A percentile compares a stretch with the other conserved stretches of the same genome.
Evolutionary conservation across 1,140 invertebrate species (phyloP).

Genomic region (Musca domestica): DNA sequence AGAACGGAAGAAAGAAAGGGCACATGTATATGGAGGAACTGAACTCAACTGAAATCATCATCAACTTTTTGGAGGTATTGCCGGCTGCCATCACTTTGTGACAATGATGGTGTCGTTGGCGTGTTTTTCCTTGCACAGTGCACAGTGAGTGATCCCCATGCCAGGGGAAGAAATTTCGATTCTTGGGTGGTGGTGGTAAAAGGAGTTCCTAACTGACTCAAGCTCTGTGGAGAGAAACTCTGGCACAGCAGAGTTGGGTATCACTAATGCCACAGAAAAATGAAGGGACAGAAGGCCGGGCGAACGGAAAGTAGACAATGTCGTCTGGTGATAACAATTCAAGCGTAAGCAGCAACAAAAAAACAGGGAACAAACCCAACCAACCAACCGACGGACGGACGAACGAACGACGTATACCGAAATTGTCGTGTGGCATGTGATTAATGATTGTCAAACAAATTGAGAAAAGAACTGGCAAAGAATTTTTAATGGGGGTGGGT

Average conservation of each 20-base stretch:
- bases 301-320: conserved; percentile 23
- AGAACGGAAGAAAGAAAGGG: neutral
- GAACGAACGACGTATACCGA: conserved; percentile 8
- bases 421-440: conserved; percentile 31
- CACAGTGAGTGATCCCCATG: no score
- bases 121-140: no score
- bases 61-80: no score
- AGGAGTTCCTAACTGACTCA: neutral
- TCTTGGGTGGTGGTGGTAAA: neutral
- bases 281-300: neutral
- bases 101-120: no score
- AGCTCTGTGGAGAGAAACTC: neutral
- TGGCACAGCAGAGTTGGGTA: neutral
- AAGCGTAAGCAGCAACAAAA: conserved; percentile 22
- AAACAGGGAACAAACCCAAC: neutral
- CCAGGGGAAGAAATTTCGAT: no score
- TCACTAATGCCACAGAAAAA: neutral
- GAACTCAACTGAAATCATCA: neutral
- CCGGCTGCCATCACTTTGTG: no score
- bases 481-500: no score
- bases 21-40: conserved; percentile 1
- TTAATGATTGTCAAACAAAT: conserved; percentile 35
- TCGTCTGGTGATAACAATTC: conserved; percentile 31
- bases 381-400: no score
- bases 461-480: neutral